phyloP scores from a whole-genome alignment of 2,113 vertebrate genomes.

The Scopus umbretta region DNA sequence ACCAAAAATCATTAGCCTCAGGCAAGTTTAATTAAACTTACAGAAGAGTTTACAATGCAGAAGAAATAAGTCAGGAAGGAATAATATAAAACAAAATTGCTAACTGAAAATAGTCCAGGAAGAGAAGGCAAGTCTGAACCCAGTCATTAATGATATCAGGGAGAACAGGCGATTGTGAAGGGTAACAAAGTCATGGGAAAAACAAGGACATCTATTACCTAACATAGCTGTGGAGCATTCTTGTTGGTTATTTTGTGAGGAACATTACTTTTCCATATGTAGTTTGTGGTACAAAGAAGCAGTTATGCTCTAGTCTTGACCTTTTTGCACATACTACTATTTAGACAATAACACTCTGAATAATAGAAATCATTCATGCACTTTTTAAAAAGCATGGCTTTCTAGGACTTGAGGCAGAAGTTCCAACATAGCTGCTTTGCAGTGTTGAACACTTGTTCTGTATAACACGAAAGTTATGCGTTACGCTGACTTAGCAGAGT shows the following conservation, averaged over 20 bases:
- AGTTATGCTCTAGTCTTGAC: neutral
- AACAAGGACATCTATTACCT: neutral
- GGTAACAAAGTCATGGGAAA: slow-evolving; percentile 40
- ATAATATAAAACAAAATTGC: slow-evolving; percentile 33
- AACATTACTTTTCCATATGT: neutral
- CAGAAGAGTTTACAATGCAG: slow-evolving; percentile 1
- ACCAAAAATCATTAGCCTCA: slow-evolving; percentile 8
- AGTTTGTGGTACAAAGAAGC: neutral
- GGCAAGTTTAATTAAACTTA: slow-evolving; percentile 43
- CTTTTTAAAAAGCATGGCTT: neutral
- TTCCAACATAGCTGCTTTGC: neutral
- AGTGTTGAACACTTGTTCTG: accelerated
- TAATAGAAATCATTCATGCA: neutral
- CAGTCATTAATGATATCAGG: slow-evolving; percentile 13
- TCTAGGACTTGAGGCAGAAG: neutral
- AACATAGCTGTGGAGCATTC: neutral
- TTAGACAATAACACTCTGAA: neutral
- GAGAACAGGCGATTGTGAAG: neutral
- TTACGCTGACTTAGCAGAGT: neutral
- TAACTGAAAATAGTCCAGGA: slow-evolving; percentile 44
- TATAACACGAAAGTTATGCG: neutral
- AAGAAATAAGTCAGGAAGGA: slow-evolving; percentile 48
- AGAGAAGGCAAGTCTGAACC: slow-evolving; percentile 46
- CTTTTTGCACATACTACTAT: neutral
- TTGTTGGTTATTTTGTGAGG: neutral